A percentile compares a stretch with the other conserved stretches of the same genome.
These are phyloP conservation scores for Hydrotaea diabolus DNA, from an alignment of 2,888 invertebrate species.

Conservation along the genomic window DNA sequence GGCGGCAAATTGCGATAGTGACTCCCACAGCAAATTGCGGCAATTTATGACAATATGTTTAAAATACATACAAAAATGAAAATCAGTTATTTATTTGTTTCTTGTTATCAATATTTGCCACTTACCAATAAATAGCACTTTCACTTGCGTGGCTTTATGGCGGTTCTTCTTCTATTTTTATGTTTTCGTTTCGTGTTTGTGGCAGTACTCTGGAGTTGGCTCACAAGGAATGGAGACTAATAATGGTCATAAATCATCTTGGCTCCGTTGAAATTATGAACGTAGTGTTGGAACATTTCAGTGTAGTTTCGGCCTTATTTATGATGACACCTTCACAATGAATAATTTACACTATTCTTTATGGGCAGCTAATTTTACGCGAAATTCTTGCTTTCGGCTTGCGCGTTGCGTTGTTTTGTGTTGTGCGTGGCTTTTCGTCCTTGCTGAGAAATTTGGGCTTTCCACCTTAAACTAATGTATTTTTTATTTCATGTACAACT, in stretches of 20 bases:
- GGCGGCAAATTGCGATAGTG: no score
- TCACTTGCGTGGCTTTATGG: not conserved
- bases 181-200: not conserved
- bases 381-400: not conserved
- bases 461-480: constrained; percentile 53
- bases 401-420: not conserved
- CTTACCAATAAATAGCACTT: constrained; percentile 6
- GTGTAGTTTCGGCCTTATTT: not conserved
- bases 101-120: not conserved
- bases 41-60: no score
- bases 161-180: no score
- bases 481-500: constrained; percentile 53
- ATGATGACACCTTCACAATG: constrained; percentile 16
- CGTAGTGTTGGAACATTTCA: not conserved
- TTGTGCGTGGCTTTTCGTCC: no score
- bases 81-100: no score
- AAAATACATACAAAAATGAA: no score
- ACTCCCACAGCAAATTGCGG: no score
- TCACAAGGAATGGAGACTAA: not conserved
- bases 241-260: constrained; percentile 9
- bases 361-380: not conserved
- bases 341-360: constrained; percentile 32
- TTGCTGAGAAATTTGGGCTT: no score
- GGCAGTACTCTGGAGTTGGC: not conserved
- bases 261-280: not conserved